Conservation (phyloP, 2,113 vertebrate genomes). For the Fregata magnificens region DNA sequence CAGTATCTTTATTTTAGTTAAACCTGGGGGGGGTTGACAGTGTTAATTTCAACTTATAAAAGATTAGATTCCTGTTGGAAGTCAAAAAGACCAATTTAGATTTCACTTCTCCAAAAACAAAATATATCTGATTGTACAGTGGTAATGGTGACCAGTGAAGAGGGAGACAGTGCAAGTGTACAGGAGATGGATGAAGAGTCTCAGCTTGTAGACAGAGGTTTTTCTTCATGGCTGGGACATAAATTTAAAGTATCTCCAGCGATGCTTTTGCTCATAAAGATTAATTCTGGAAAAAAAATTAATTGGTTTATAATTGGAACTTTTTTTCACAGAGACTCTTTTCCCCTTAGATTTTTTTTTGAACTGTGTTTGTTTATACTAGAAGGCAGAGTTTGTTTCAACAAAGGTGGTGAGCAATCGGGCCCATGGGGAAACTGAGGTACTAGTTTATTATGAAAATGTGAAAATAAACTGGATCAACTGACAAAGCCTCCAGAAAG, state of each 20-base stretch:
- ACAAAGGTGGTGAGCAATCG: background rate
- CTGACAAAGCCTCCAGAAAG: background rate
- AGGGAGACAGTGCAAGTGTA: background rate
- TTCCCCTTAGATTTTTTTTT: background rate
- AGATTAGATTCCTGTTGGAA: background rate
- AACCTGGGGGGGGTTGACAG: background rate
- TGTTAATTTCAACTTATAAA: background rate
- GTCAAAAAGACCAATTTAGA: background rate
- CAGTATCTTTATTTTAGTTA: background rate
- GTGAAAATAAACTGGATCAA: background rate
- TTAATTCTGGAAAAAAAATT: background rate
- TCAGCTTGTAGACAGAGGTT: background rate
- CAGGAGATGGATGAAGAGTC: background rate
- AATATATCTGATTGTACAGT: background rate
- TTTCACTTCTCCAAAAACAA: background rate
- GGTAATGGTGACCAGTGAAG: background rate
- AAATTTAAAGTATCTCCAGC: background rate
- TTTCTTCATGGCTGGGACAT: background rate
- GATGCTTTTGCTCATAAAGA: background rate
- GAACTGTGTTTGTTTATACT: background rate
- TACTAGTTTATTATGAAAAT: background rate
- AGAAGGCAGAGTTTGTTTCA: background rate
- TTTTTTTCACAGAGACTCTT: background rate
- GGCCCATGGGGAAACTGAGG: background rate
- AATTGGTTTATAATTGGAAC: background rate